These are phyloP conservation scores for Cephalopholis sonnerati DNA, from an alignment of 2,113 vertebrate species.

Conservation along the genomic window DNA sequence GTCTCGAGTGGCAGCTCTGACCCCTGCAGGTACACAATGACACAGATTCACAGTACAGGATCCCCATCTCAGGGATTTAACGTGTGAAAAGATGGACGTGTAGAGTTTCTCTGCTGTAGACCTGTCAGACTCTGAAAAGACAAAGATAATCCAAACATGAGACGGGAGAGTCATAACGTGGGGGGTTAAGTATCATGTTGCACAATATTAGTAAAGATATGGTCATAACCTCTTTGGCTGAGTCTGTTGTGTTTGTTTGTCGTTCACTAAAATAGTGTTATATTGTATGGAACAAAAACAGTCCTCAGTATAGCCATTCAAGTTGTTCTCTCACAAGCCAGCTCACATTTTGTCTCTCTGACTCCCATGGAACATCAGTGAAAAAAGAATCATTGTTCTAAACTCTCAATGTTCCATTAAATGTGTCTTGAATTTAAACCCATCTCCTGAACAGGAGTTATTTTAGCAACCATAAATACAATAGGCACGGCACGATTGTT, in stretches of 20 bases:
- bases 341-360: not conserved
- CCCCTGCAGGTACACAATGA: slow-evolving; percentile 58
- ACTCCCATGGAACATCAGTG: not conserved
- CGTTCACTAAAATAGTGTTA: not conserved
- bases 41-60: slow-evolving; percentile 27
- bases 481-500: too few relatives aligned
- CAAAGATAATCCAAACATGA: not conserved
- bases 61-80: not conserved
- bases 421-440: too few relatives aligned
- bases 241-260: not conserved
- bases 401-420: not conserved
- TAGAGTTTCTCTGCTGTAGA: not conserved
- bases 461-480: too few relatives aligned
- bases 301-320: not conserved
- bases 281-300: not conserved
- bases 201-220: not conserved
- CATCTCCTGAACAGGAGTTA: too few relatives aligned
- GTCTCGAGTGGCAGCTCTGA: slow-evolving; percentile 45
- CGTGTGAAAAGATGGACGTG: not conserved
- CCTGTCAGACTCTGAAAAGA: not conserved
- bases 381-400: not conserved
- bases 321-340: not conserved
- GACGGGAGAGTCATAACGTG: not conserved
- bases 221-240: too few relatives aligned
- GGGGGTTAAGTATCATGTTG: not conserved